Percentiles rank a stretch among this genome's conserved stretches.
These are phyloP conservation scores for Heliothis virescens DNA, from an alignment of 1,140 invertebrate genomes.

Conservation along the genomic window DNA sequence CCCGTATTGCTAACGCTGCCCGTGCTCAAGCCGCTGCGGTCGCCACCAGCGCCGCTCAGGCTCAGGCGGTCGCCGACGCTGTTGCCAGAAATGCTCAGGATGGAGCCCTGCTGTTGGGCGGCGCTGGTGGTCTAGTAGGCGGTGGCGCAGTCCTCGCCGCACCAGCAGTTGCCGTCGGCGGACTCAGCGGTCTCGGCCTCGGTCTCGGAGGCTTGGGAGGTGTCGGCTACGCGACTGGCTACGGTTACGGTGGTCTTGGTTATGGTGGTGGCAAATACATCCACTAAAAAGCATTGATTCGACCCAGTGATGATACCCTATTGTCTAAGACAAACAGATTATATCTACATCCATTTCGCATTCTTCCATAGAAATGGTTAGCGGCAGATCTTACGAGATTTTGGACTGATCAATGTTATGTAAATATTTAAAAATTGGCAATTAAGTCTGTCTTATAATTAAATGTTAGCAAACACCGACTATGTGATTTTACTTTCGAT, in stretches of 20 bases:
- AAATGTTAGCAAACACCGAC: slow-evolving; percentile 52
- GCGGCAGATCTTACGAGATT: slow-evolving; percentile 70
- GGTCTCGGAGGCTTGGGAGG: slow-evolving; percentile 52
- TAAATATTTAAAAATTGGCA: slow-evolving; percentile 65
- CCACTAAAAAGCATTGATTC: slow-evolving; percentile 53
- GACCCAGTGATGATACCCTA: slow-evolving; percentile 56
- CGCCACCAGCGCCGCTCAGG: slow-evolving; percentile 73
- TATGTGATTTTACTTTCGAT: background rate
- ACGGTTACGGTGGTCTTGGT: slow-evolving; percentile 57
- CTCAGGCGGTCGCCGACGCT: slow-evolving; percentile 75
- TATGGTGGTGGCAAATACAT: slow-evolving; percentile 49
- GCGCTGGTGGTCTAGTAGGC: slow-evolving; percentile 53
- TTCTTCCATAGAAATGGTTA: slow-evolving; percentile 71
- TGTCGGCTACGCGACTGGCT: slow-evolving; percentile 52
- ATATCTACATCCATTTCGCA: slow-evolving; percentile 75
- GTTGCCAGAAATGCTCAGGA: slow-evolving; percentile 72
- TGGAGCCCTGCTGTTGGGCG: slow-evolving; percentile 67
- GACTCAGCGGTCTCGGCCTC: slow-evolving; percentile 52
- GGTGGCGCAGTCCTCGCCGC: slow-evolving; percentile 51
- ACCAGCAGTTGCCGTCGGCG: slow-evolving; percentile 49
- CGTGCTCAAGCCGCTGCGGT: slow-evolving; percentile 76
- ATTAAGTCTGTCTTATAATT: slow-evolving; percentile 54
- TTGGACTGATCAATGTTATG: slow-evolving; percentile 62
- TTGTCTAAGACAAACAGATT: slow-evolving; percentile 60
- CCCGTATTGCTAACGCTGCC: slow-evolving; percentile 77